phyloP scores from a whole-genome alignment of 2,113 vertebrate species.

The Aptenodytes patagonicus region DNA sequence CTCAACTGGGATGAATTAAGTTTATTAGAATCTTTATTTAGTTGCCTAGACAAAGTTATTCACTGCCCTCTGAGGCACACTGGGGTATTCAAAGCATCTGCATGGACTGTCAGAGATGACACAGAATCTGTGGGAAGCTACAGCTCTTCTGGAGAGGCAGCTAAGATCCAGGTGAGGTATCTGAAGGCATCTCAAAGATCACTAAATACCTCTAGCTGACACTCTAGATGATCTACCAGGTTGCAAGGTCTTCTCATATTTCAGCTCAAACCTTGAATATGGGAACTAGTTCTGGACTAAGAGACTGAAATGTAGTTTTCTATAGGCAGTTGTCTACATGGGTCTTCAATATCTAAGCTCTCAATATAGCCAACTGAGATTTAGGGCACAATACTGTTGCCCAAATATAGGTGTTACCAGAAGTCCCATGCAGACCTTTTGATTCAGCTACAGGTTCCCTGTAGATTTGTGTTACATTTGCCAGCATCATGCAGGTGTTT shows the following conservation, averaged over 20 bases:
- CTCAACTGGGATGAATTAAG: background rate
- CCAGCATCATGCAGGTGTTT: background rate
- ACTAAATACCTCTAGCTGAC: background rate
- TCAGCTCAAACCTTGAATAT: background rate
- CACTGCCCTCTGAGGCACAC: background rate
- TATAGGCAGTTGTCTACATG: background rate
- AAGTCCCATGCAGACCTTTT: background rate
- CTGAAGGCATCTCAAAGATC: background rate
- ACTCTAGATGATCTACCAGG: background rate
- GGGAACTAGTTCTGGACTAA: background rate
- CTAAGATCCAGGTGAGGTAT: background rate
- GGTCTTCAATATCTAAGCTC: background rate
- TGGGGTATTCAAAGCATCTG: background rate
- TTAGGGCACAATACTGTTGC: background rate
- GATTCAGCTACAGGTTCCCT: background rate
- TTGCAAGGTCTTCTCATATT: background rate
- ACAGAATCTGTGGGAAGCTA: background rate
- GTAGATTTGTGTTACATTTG: background rate
- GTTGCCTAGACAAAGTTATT: background rate
- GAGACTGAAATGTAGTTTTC: background rate
- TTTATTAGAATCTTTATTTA: background rate
- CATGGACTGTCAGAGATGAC: background rate
- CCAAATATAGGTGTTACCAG: background rate
- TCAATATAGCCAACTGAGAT: background rate
- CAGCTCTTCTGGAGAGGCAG: background rate